Evolutionary conservation across 2,797 vertebrate species (phyloP), one percentile per base, ranked within the genome.

Genomic region (Pangasius djambal): DNA sequence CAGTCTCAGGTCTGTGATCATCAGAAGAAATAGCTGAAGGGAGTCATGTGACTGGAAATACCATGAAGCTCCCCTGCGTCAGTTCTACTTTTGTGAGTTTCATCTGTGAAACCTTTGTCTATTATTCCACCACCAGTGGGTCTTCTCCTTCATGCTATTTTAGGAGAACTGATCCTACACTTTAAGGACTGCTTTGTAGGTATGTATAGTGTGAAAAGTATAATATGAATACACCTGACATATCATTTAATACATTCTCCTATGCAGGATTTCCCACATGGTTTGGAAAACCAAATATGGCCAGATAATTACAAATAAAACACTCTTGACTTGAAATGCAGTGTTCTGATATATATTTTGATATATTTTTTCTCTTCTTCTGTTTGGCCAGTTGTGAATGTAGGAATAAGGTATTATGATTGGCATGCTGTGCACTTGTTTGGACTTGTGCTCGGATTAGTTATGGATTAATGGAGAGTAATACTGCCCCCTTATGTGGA

Each of bases 401-500:
- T 72, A 52, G n/a, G n/a, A n/a, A 4, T 15, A 9, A 37, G 44
- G 4, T 4, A 28, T 10, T 65, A 55, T 13, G 37, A 13, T 13
- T 2, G 1, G 10, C 3, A 10, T 65, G 10, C 3, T n/a, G 37
- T 83, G 34, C 37, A n/a, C 40, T 44, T 25, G 10, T 28, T 67
- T 67, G 28, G 0, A 67, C 44, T 5, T 67, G 16, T 48, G 22
- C 6, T 65, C n/a, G 37, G 9, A 40, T 77, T 61, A 69, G 63
- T 34, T 15, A 37, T 85, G 81, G 7, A 37, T 22, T 79, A 44
- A 69, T 44, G 52, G 8, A 88, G 88, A 87, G 85, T 63, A 89
- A 91, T 89, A 86, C 87, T 89, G 88, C 89, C 88, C 86, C 86
- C 90, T 90, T 78, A 55, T 89, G 91, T 72, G 75, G 7, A 57